Evolutionary conservation across 2,888 invertebrate genomes (phyloP).

Genomic region (Machimus rusticus): DNA sequence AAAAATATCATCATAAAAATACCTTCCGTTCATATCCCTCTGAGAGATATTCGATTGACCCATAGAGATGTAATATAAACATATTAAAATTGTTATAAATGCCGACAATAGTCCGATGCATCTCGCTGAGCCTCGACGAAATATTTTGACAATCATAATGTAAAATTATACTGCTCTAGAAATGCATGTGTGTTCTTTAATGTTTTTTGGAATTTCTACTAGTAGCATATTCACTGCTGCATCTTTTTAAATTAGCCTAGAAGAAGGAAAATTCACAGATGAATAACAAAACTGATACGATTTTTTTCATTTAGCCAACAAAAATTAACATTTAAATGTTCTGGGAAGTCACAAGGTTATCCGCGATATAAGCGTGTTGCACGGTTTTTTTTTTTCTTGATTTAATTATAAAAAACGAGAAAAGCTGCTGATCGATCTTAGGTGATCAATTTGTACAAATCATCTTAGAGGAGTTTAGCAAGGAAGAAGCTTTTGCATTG

Average conservation of each 20-base stretch:
- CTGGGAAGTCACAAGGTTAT: neutral
- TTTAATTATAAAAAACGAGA: neutral
- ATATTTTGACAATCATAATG: slow-evolving; percentile 60
- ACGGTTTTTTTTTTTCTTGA: neutral
- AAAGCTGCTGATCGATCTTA: neutral
- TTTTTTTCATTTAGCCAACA: neutral
- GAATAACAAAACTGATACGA: neutral
- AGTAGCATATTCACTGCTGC: neutral
- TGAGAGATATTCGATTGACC: slow-evolving; percentile 57
- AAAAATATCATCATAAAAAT: neutral
- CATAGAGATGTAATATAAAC: slow-evolving; percentile 63
- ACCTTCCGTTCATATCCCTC: slow-evolving; percentile 46
- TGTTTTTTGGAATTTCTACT: neutral
- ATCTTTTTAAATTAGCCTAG: neutral
- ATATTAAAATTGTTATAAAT: slow-evolving; percentile 61
- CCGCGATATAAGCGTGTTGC: neutral
- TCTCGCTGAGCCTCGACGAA: slow-evolving; percentile 61
- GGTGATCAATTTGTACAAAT: neutral
- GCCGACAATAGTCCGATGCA: slow-evolving; percentile 62
- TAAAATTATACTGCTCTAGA: neutral
- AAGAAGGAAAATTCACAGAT: neutral
- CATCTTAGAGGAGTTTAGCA: neutral
- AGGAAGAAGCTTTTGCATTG: neutral
- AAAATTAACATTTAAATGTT: neutral
- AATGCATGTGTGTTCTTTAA: neutral